Percentiles rank a stretch among this genome's conserved stretches.
These are phyloP conservation scores for Dicerorhinus sumatrensis DNA, from an alignment of 2,113 vertebrate species.

Conservation along the genomic window DNA sequence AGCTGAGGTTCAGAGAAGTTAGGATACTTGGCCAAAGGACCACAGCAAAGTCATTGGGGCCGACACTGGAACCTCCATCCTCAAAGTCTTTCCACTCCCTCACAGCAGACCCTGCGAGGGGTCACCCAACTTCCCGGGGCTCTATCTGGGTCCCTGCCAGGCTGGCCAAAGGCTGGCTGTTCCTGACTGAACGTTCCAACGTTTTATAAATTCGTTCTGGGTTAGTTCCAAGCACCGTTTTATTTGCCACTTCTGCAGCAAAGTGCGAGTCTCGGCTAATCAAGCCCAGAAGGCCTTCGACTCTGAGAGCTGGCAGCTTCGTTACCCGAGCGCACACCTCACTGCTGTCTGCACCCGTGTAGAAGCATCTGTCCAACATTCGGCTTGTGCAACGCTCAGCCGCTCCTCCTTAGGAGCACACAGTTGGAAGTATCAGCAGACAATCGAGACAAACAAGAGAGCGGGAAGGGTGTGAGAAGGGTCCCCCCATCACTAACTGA, in stretches of 20 bases:
- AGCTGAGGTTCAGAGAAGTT: background rate
- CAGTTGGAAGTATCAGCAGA: background rate
- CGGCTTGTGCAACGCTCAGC: constrained; percentile 26
- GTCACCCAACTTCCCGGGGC: background rate
- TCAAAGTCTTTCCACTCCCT: background rate
- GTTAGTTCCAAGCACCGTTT: background rate
- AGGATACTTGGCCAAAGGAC: background rate
- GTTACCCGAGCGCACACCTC: background rate
- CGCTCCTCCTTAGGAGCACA: background rate
- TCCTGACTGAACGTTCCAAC: background rate
- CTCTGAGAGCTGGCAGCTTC: constrained; percentile 50
- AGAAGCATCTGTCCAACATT: constrained; percentile 50
- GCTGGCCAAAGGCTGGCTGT: background rate
- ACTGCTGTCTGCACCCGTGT: constrained; percentile 31
- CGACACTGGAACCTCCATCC: background rate
- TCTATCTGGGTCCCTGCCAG: background rate
- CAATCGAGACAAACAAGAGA: background rate
- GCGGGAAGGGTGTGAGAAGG: rapidly evolving
- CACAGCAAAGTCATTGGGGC: background rate
- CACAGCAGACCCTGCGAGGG: background rate
- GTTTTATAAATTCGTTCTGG: background rate
- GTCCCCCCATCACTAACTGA: rapidly evolving
- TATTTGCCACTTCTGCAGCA: constrained; percentile 15
- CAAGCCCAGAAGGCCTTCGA: background rate
- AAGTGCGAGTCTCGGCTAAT: background rate